Evolutionary conservation across 2,113 vertebrate species (phyloP), one percentile per base, ranked within the genome.

Genomic region (Mixornis gularis): DNA sequence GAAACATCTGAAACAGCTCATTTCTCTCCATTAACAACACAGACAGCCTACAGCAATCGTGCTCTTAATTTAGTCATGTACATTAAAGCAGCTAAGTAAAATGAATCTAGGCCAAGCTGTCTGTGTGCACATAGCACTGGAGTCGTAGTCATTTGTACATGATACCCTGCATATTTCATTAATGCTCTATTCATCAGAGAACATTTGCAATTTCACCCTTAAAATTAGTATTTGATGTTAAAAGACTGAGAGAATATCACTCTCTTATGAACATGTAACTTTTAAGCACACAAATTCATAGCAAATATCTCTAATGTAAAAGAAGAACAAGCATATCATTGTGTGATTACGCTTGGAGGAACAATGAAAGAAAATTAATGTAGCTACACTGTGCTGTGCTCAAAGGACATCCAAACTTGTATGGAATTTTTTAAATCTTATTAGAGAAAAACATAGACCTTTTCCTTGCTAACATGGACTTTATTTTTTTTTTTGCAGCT

Each of bases 11-110:
- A 88, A 95, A 73, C 51, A 79, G 30, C 38, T 90, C 17, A 55
- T 92, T 90, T 93, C 85, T 90, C 68, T 80, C 66, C 59, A 84
- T 90, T 94, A 88, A 51, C 51, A 77, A 63, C 52, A 64, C 34
- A 93, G 90, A 94, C 59, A 88, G 72, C 89, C 89, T 92, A 59
- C 63, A 84, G 79, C 86, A 74, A 88, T 70, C 1, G 2, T 51
- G 56, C 26, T 63, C 48, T 70, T 88, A 88, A 93, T 92, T 90
- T 92, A 88, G 86, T 65, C 64, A 86, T 71, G 70, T 87, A 85
- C 70, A 87, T 92, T 92, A 92, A 88, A 90, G 40, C 60, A 70
- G 51, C 40, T 92, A 73, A 90, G 60, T 59, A 70, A 60, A 80
- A 93, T 49, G 60, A 88, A 93, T 94, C 55, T 88, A 55, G 83